Base-by-base conservation (phyloP, 2,888 invertebrate genomes). In the Linyphia triangularis region DNA sequence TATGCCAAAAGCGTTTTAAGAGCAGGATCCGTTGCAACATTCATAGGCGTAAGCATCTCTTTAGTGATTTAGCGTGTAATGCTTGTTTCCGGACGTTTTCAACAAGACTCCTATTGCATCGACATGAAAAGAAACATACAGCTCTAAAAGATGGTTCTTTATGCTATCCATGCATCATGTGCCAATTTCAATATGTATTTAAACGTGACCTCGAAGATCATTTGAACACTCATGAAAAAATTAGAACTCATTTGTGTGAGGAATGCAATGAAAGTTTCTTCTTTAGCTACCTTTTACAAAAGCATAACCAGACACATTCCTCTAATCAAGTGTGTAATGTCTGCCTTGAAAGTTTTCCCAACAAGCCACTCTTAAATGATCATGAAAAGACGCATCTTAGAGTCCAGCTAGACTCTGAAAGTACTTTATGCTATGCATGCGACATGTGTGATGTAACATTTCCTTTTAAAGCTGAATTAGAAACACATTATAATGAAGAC, bases 331-430 rank as follows among this genome's bases (percentile, higher is more conserved):
- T 37, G 0, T 81, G 81, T 24, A 81, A 81, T 26, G 51, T 81
- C 2, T 81, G 81, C 26, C 16, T n/a, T 16, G 70, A 69, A 10
- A 33, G 22, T 7, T 59, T 81, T 24, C 16, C 70, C 24, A 70
- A 37, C 16, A 69, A 57, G 22, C 69, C 13, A 5, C 30, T 22
- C 3, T 70, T 81, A 9, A 30, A 26, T n/a, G 37, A 70, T 7
- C 81, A 81, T 10, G 81, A 81, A 59, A 81, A 81, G 37, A 30
- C n/a, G 0, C 81, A 81, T 24, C 28, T 81, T 24, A 51, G 59
- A n/a, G 26, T 81, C 3, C 30, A 37, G 9, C 33, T 69, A 5
- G 33, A 37, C 16, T 4, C 69, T 30, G 37, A 81, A 16, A 28
- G 43, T n/a, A 9, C 5, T 10, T 16, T 70, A 13, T 59, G 16